Conservation (phyloP, 1,140 invertebrate species). For the Plutomurus gul region DNA sequence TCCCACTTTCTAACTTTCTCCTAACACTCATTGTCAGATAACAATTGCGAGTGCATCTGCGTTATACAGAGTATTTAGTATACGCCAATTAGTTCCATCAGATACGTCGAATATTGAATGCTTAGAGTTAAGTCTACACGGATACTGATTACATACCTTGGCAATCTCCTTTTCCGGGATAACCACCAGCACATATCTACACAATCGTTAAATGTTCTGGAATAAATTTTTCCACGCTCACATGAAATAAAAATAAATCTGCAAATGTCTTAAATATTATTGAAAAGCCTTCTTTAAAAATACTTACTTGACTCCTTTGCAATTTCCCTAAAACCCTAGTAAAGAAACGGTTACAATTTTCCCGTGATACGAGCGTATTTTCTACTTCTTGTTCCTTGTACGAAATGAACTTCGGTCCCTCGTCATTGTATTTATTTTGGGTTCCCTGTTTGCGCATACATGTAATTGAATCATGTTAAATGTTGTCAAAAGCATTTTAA, state of each 20-base stretch:
- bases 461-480: not conserved
- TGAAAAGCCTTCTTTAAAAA: not conserved
- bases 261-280: not conserved
- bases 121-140: too few species aligned
- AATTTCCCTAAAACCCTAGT: conserved; percentile 36
- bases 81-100: too few species aligned
- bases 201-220: not conserved
- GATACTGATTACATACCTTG: not conserved
- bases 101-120: too few species aligned
- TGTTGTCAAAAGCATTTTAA: too few species aligned
- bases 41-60: too few species aligned
- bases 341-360: conserved; percentile 42
- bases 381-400: conserved; percentile 3
- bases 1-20: too few species aligned
- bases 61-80: too few species aligned
- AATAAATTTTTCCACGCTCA: not conserved
- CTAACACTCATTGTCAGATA: too few species aligned
- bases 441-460: not conserved
- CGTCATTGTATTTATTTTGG: not conserved
- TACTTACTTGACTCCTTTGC: conserved; percentile 5
- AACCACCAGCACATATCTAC: conserved; percentile 44
- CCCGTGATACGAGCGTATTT: conserved; percentile 21
- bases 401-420: not conserved
- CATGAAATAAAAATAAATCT: not conserved
- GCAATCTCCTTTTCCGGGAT: conserved; percentile 40